Conservation (phyloP, 2,888 invertebrate species). For the Artemia sinica region DNA sequence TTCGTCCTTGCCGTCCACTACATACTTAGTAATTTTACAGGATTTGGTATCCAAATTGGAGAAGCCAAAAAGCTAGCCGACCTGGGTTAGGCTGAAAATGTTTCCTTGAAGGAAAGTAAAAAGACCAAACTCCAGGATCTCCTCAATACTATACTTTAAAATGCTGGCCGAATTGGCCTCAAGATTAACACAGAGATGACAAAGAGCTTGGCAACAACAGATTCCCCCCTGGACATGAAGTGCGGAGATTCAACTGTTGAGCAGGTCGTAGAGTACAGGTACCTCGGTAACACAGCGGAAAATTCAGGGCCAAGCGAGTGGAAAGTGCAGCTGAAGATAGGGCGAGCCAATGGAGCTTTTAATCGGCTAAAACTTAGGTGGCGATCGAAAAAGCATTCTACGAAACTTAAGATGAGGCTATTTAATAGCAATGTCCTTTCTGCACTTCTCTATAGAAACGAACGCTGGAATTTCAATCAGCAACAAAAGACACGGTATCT, state of each 20-base stretch:
- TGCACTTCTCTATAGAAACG: too few species aligned
- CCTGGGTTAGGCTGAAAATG: not conserved
- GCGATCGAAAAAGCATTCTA: too few species aligned
- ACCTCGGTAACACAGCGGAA: too few species aligned
- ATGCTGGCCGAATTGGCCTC: not conserved
- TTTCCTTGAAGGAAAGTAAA: not conserved
- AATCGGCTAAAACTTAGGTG: not conserved
- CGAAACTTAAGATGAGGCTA: not conserved
- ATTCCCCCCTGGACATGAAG: not conserved
- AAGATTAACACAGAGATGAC: not conserved
- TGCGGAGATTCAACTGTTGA: not conserved
- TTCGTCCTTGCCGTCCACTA: not conserved
- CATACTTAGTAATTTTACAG: not conserved
- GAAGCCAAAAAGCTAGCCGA: not conserved
- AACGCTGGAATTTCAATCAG: too few species aligned
- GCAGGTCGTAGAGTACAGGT: not conserved
- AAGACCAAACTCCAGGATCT: not conserved
- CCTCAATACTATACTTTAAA: not conserved
- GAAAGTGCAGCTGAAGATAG: not conserved
- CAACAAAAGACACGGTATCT: too few species aligned
- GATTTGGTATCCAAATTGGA: not conserved
- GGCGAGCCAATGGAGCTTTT: not conserved
- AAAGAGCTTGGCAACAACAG: not conserved
- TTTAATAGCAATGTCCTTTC: too few species aligned
- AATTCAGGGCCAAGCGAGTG: not conserved